Conservation (phyloP, 2,113 vertebrate genomes). For the Uria lomvia region DNA sequence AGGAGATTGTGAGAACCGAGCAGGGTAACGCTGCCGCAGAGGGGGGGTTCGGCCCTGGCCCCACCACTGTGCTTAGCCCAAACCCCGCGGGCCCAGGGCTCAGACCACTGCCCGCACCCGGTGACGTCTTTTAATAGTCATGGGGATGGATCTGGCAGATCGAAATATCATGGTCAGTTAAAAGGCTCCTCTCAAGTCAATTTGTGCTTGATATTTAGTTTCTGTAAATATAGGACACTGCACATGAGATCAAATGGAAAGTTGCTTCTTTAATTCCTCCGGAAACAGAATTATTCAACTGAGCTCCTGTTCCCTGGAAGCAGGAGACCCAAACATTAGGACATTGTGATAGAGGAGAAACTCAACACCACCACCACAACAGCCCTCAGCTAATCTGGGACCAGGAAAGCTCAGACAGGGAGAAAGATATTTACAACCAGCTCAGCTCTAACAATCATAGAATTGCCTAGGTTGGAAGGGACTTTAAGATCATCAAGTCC, state of each 20-base stretch:
- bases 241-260: neutral
- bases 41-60: neutral
- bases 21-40: accelerated
- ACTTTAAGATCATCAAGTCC: no score
- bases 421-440: neutral
- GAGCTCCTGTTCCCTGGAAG: neutral
- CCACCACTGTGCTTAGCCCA: neutral
- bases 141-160: neutral
- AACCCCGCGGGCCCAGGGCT: accelerated
- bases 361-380: neutral
- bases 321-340: neutral
- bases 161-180: neutral
- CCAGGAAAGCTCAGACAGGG: neutral
- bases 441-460: neutral
- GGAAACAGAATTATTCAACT: neutral
- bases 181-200: neutral
- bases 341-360: neutral
- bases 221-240: neutral
- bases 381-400: neutral
- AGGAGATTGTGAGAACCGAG: neutral
- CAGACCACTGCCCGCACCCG: accelerated
- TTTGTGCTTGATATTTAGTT: neutral
- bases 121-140: accelerated
- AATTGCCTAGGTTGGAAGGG: no score
- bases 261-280: neutral